These are phyloP conservation scores for Dynastes hyllus DNA, from an alignment of 2,888 invertebrate species.

Conservation along the genomic window DNA sequence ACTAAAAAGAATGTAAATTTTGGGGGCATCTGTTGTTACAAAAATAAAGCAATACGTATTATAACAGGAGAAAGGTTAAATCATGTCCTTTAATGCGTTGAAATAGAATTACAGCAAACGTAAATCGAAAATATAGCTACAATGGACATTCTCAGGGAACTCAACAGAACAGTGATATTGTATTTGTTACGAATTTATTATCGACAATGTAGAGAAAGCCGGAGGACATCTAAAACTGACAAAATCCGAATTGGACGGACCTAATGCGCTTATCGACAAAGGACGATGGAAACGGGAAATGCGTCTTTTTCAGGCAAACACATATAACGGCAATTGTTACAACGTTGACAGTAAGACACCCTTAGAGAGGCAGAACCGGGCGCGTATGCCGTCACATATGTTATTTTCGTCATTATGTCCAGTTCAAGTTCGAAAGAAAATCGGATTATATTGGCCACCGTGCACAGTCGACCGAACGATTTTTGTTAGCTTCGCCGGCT, in stretches of 20 bases:
- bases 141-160: background rate
- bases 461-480: slow-evolving; percentile 54
- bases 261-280: slow-evolving; percentile 68
- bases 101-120: too few relatives aligned
- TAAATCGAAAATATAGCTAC: too few relatives aligned
- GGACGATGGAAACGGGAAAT: slow-evolving; percentile 57
- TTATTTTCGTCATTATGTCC: slow-evolving; percentile 71
- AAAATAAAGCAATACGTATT: too few relatives aligned
- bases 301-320: slow-evolving; percentile 66
- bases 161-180: background rate
- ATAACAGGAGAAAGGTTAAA: too few relatives aligned
- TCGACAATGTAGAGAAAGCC: background rate
- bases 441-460: slow-evolving; percentile 69
- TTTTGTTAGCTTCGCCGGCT: slow-evolving; percentile 43
- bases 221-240: slow-evolving; percentile 1
- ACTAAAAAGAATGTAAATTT: too few relatives aligned
- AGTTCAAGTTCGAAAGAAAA: slow-evolving; percentile 67
- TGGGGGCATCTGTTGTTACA: too few relatives aligned
- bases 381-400: slow-evolving; percentile 69
- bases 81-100: too few relatives aligned
- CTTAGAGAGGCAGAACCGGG: slow-evolving; percentile 68
- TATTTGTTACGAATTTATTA: slow-evolving; percentile 13
- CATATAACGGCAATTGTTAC: slow-evolving; percentile 65
- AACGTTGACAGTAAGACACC: slow-evolving; percentile 71
- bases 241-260: slow-evolving; percentile 46